A percentile compares a stretch with the other conserved stretches of the same genome.
phyloP scores from a whole-genome alignment of 2,113 vertebrate genomes.

The Lamprotornis superbus region DNA sequence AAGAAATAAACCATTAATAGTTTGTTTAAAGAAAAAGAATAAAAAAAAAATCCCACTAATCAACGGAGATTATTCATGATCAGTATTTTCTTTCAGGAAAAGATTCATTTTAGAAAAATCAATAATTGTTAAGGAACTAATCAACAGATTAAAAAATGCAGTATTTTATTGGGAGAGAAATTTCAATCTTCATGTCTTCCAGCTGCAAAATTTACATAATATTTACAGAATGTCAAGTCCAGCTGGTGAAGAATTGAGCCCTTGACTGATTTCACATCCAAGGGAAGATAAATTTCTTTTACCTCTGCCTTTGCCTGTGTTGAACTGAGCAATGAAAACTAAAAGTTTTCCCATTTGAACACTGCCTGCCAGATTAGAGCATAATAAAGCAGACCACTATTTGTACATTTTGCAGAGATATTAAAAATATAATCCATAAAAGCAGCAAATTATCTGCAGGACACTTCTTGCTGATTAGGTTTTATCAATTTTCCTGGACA shows the following conservation, averaged over 20 bases:
- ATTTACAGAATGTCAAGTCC: not conserved
- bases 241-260: not conserved
- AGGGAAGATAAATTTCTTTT: not conserved
- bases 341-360: not conserved
- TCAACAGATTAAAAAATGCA: not conserved
- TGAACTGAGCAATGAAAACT: not conserved
- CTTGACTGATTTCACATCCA: not conserved
- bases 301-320: not conserved
- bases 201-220: not conserved
- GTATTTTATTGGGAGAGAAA: not conserved
- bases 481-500: not conserved
- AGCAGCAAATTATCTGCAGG: not conserved
- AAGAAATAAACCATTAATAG: not conserved
- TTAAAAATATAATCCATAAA: not conserved
- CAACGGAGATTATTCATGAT: not conserved
- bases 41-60: not conserved
- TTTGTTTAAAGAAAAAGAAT: not conserved
- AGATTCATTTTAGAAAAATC: accelerated
- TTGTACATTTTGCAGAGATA: not conserved
- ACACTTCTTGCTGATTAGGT: not conserved
- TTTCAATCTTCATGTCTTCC: not conserved
- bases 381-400: not conserved
- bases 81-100: not conserved
- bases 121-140: not conserved
- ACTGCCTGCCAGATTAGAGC: not conserved